A percentile compares a stretch with the other conserved stretches of the same genome.
Evolutionary conservation across 64 coral and sea anemone genomes (phyloP).

Genomic region (Montipora cactus): DNA sequence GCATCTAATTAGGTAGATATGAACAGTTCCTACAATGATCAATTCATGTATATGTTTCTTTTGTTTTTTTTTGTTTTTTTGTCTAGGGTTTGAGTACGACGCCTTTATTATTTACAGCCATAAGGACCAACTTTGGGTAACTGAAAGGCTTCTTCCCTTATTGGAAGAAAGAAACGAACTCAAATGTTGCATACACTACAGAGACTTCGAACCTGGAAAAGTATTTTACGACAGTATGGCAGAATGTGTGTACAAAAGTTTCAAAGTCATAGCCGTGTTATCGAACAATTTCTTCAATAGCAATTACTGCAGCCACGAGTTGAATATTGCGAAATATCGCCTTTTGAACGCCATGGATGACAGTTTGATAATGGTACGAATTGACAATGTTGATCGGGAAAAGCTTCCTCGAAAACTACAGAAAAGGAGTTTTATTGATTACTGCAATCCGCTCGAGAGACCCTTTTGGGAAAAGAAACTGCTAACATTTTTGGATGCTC

Average conservation of each 20-base stretch:
- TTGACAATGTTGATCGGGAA: constrained; percentile 14
- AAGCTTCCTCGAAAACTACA: constrained; percentile 42
- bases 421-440: constrained; percentile 57
- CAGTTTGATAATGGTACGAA: constrained; percentile 42
- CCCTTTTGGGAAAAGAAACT: constrained; percentile 25
- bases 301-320: constrained; percentile 58
- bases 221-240: constrained; percentile 57
- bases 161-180: constrained; percentile 40
- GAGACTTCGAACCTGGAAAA: constrained; percentile 58
- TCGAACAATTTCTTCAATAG: constrained; percentile 61
- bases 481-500: neutral
- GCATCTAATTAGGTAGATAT: too few species aligned
- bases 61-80: neutral
- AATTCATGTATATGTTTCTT: too few species aligned
- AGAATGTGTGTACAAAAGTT: constrained; percentile 52
- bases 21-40: too few species aligned
- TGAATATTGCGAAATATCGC: constrained; percentile 40
- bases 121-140: constrained; percentile 27
- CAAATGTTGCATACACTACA: constrained; percentile 59
- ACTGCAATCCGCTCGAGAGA: constrained; percentile 10
- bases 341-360: constrained; percentile 27
- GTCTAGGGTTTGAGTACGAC: constrained; percentile 8
- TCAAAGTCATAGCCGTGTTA: constrained; percentile 56
- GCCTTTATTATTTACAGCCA: constrained; percentile 58
- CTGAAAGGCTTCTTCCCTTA: neutral